A percentile compares a stretch with the other conserved stretches of the same genome.
Evolutionary conservation across 2,113 vertebrate genomes (phyloP).

Genomic region (Todiramphus chloris): DNA sequence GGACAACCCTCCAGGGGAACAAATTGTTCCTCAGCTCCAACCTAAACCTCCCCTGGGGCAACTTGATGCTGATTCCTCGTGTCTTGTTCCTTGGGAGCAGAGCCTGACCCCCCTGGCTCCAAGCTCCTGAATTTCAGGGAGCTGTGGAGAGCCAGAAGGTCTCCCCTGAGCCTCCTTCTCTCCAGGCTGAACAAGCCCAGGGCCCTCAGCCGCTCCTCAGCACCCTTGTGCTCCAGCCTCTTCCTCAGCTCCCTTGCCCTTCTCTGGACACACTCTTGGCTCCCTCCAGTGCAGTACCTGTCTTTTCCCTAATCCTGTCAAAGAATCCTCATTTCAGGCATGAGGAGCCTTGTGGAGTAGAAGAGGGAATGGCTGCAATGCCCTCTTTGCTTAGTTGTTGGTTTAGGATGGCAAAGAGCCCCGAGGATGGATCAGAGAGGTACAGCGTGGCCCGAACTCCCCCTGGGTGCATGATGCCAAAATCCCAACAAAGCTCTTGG

Average conservation of each 20-base stretch:
- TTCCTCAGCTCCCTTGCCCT: not conserved
- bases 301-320: fast-evolving
- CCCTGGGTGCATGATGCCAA: not conserved
- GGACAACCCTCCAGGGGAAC: too few relatives aligned
- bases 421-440: not conserved
- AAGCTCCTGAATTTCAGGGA: too few relatives aligned
- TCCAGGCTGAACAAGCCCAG: not conserved
- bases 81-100: too few relatives aligned
- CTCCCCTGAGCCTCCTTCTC: too few relatives aligned
- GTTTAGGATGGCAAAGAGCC: not conserved
- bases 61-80: too few relatives aligned
- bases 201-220: not conserved
- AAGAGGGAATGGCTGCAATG: fast-evolving
- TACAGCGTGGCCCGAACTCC: not conserved
- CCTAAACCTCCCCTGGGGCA: too few relatives aligned
- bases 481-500: not conserved
- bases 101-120: too few relatives aligned
- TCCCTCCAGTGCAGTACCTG: fast-evolving
- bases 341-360: fast-evolving
- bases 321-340: not conserved
- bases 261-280: not conserved
- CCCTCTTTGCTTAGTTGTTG: too few relatives aligned
- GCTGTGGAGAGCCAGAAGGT: too few relatives aligned
- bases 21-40: too few relatives aligned
- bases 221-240: not conserved